Base-by-base conservation (phyloP, 2,888 invertebrate species). In the Rhagium mordax region DNA sequence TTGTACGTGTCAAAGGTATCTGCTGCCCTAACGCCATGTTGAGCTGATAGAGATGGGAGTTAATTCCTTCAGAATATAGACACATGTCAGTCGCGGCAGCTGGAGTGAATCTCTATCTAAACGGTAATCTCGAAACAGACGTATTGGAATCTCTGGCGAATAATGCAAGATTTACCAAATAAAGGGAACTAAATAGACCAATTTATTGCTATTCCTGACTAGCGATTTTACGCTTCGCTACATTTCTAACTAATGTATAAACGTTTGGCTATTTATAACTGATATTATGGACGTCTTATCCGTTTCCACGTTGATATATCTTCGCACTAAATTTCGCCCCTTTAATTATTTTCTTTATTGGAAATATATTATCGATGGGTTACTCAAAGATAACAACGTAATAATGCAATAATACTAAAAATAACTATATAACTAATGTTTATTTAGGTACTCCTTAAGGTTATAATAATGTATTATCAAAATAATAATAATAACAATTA, bases 51-150 rank as follows among this genome's bases (percentile, higher is more conserved):
- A 78, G 75, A 72, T 15, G 51, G 73, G 72, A 82, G 79, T 80
- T 82, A 81, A 84, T 82, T 82, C 78, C 79, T 79, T 74, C 71
- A 71, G 76, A 77, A 81, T 79, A 81, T 81, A 81, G 81, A 81
- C 81, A 81, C 75, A 78, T 78, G 81, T 72, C 80, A 80, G 64
- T 53, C 57, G 73, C 67, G 70, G 74, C 74, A 72, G 74, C 61
- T 70, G 74, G 68, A 70, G 66, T 62, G 67, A 70, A 71, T 74
- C 70, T 69, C 71, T 71, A 70, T 73, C 61, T 66, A 55, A 66
- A 29, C 27, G 68, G 57, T 70, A 72, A 76, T 71, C 70, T 71
- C 59, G 55, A 51, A 48, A 48, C 59, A 65, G 65, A 71, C 70
- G 70, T 62, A 71, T 71, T 16, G 55, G 70, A 71, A 62, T 62